phyloP scores from a whole-genome alignment of 2,888 invertebrate genomes.

The Prenolepis imparis region DNA sequence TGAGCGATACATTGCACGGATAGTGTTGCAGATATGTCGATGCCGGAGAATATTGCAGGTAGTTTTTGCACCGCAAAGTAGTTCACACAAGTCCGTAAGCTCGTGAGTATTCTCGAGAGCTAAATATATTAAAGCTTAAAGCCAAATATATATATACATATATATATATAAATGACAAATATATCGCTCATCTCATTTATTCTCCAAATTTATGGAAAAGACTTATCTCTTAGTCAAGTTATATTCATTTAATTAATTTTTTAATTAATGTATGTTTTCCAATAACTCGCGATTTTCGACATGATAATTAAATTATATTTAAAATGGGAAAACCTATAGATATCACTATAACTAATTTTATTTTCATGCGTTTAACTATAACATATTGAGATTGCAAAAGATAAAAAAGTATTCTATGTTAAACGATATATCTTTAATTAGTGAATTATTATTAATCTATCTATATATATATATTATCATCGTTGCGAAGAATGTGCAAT shows the following conservation, averaged over 20 bases:
- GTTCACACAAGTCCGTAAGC: background rate
- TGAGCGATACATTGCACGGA: constrained; percentile 21
- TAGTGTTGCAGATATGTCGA: constrained; percentile 22
- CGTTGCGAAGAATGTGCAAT: background rate
- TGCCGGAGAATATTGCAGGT: background rate
- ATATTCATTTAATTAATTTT: background rate
- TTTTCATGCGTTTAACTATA: background rate
- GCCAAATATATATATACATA: background rate
- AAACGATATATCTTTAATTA: background rate
- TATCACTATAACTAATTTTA: background rate
- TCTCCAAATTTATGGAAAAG: background rate
- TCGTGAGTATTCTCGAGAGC: background rate
- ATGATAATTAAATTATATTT: background rate
- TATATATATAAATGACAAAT: background rate
- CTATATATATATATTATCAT: background rate
- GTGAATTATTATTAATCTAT: background rate
- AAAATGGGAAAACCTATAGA: background rate
- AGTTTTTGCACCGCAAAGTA: background rate
- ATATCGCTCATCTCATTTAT: no score
- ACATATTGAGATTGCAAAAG: background rate
- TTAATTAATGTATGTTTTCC: background rate
- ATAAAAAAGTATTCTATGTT: background rate
- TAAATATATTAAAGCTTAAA: background rate
- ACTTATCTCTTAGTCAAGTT: background rate
- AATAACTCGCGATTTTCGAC: background rate